A percentile compares a stretch with the other conserved stretches of the same genome.
Evolutionary conservation across 2,113 vertebrate species (phyloP).

Genomic region (Bubo blakistoni): DNA sequence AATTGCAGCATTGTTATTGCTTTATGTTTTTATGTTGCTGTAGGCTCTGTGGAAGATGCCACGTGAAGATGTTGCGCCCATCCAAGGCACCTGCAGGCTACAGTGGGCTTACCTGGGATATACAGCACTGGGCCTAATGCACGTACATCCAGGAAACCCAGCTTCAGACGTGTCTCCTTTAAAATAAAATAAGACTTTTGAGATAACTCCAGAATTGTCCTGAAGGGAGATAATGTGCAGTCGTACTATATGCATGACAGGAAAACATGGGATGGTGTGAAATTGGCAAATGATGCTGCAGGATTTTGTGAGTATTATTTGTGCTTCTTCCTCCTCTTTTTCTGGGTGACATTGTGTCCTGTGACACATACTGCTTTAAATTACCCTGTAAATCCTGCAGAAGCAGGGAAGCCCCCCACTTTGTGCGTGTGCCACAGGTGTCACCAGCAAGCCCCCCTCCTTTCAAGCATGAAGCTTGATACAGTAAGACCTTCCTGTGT

Average conservation of each 20-base stretch:
- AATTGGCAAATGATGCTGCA: background rate
- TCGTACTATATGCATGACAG: too few relatives aligned
- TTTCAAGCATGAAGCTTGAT: accelerated
- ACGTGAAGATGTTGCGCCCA: background rate
- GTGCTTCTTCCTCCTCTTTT: background rate
- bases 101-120: background rate
- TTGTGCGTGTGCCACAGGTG: background rate
- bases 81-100: background rate
- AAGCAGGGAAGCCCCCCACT: background rate
- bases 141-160: background rate
- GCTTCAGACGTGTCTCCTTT: background rate
- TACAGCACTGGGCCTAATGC: background rate
- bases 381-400: background rate
- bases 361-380: background rate
- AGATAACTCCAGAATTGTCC: background rate
- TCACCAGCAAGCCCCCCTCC: background rate
- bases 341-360: background rate
- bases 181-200: background rate
- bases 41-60: background rate
- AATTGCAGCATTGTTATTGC: background rate
- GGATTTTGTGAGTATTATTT: background rate
- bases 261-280: background rate
- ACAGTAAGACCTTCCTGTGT: accelerated
- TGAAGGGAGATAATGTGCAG: background rate
- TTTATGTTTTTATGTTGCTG: background rate